Evolutionary conservation across 2,113 vertebrate species (phyloP), one percentile per base, ranked within the genome.

Genomic region (Oreochromis niloticus): DNA sequence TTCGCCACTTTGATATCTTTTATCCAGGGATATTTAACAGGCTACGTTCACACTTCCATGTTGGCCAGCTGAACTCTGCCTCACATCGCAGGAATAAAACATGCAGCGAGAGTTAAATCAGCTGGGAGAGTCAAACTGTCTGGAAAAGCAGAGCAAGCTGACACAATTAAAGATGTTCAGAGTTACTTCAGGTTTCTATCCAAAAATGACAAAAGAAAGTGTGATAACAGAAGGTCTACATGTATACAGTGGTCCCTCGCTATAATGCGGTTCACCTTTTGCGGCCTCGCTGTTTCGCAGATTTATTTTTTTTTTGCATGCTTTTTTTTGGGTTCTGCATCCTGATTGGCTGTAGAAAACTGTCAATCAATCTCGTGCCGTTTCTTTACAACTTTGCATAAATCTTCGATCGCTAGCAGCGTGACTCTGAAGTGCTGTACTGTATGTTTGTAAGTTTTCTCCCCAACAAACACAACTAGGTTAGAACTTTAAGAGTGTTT

Each of bases 31-130:
- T 82, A 87, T 50, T 80, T 71, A 46, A 12, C 17, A n/a, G 56
- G 6, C 6, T n/a, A 14, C 17, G 55, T 80, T 79, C 73, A 56
- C 86, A 80, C 16, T 16, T 17, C 36, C 9, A 16, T 11, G 3
- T 14, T 52, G 6, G 9, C 75, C 87, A 63, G 83, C 63, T 81
- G 83, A 43, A 56, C 83, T 75, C 32, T 9, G 43, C 68, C 27
- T 83, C 63, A 52, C 30, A 30, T 59, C 50, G 9, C 59, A 19
- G 75, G 12, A 30, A 30, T 80, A 55, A 55, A 43, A 71, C 43
- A 46, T 66, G 50, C 22, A 32, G 41, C 1, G n/a, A 36, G 80
- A 71, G 30, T 8, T n/a, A 61, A 80, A 17, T 8, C 57, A 30
- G 4, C 55, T 14, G 73, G 30, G 43, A 30, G 43, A 75, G 14